Percentiles rank a stretch among this genome's conserved stretches.
Evolutionary conservation across 1,140 invertebrate species (phyloP).

Genomic region (Panulirus ornatus): DNA sequence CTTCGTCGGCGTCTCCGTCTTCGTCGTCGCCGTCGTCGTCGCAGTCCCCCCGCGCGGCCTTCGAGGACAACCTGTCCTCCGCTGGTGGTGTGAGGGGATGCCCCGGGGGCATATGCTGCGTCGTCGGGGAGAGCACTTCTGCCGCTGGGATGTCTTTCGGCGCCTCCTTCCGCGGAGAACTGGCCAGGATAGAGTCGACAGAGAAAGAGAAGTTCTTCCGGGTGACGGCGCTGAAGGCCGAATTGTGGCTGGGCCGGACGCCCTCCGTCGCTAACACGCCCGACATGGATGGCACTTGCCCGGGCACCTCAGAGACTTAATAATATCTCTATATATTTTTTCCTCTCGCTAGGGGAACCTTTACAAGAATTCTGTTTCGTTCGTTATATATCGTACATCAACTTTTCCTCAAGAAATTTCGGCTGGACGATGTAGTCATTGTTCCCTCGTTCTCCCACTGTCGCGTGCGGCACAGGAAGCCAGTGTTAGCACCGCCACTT

Average conservation of each 20-base stretch:
- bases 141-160: neutral
- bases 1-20: conserved; percentile 47
- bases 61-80: conserved; percentile 51
- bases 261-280: conserved; percentile 57
- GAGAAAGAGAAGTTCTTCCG: conserved; percentile 64
- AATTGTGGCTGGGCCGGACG: conserved; percentile 63
- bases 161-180: conserved; percentile 12
- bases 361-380: neutral
- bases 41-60: conserved; percentile 26
- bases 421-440: neutral
- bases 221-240: conserved; percentile 73
- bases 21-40: conserved; percentile 21
- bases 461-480: neutral
- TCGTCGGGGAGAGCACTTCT: neutral
- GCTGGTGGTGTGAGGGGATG: conserved; percentile 30
- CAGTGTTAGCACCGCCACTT: neutral
- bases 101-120: conserved; percentile 23
- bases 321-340: too few relatives aligned
- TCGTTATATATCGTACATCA: neutral
- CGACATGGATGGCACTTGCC: conserved; percentile 35
- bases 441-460: neutral
- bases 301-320: too few relatives aligned
- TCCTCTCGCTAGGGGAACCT: neutral
- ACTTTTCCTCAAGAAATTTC: neutral
- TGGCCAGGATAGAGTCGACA: conserved; percentile 48